phyloP scores from a whole-genome alignment of 2,113 vertebrate genomes.

The Motacilla alba region DNA sequence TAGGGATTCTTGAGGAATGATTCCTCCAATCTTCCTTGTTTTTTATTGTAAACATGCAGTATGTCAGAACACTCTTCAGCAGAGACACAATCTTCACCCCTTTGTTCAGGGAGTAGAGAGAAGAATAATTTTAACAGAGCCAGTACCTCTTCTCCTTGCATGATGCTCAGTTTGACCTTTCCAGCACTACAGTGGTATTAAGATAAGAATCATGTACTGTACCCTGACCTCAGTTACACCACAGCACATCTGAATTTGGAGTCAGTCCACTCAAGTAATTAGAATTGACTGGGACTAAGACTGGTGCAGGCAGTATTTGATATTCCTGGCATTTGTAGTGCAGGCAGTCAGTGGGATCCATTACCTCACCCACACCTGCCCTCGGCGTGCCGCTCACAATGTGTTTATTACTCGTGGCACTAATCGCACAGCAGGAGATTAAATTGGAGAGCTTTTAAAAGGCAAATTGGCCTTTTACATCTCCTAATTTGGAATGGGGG shows the following conservation, averaged over 20 bases:
- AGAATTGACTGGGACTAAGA: not conserved
- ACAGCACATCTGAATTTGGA: not conserved
- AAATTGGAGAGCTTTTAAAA: slow-evolving; percentile 41
- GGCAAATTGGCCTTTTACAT: slow-evolving; percentile 55
- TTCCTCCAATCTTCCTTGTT: not conserved
- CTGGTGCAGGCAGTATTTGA: not conserved
- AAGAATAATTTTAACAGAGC: not conserved
- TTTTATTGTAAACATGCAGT: not conserved
- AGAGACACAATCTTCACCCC: not conserved
- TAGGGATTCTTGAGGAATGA: not conserved
- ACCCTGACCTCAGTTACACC: slow-evolving; percentile 17
- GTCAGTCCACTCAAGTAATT: not conserved
- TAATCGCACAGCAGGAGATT: slow-evolving; percentile 9
- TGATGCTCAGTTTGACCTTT: slow-evolving; percentile 11
- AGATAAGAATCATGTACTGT: slow-evolving; percentile 12
- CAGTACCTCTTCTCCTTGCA: not conserved
- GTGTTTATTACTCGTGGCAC: not conserved
- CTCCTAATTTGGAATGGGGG: slow-evolving; percentile 11
- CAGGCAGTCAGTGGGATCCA: not conserved
- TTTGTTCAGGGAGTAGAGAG: not conserved
- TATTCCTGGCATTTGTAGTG: not conserved
- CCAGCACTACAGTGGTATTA: not conserved
- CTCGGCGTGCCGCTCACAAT: not conserved
- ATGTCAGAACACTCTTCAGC: not conserved
- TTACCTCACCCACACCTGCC: slow-evolving; percentile 19